These are phyloP conservation scores for Aix galericulata DNA, from an alignment of 2,113 vertebrate genomes.

Conservation along the genomic window DNA sequence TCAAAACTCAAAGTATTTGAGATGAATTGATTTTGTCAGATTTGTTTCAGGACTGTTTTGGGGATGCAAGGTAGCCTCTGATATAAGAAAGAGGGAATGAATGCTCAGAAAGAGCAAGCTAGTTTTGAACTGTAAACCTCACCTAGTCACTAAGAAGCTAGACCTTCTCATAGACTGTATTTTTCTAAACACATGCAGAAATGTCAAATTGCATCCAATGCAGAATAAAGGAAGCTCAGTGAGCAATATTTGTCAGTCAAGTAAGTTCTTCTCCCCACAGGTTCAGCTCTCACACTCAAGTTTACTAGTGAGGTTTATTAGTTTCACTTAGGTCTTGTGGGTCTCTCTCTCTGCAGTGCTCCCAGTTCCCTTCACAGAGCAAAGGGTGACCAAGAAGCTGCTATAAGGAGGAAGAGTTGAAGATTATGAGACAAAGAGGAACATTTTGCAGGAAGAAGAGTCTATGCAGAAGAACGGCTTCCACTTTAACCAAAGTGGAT, in stretches of 20 bases:
- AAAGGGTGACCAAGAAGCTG: constrained; percentile 7
- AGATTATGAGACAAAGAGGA: constrained; percentile 49
- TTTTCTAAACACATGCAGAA: not conserved
- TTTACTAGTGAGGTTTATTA: not conserved
- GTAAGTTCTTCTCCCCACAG: not conserved
- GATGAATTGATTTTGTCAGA: not conserved
- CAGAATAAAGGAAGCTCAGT: not conserved
- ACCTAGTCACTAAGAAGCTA: not conserved
- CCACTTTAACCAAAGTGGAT: constrained; percentile 54
- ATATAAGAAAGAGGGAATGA: not conserved
- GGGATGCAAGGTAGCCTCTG: not conserved
- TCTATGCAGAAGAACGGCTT: constrained; percentile 41
- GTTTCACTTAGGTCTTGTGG: not conserved
- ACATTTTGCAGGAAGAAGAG: constrained; percentile 32
- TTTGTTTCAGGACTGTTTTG: not conserved
- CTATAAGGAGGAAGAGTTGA: constrained; percentile 27
- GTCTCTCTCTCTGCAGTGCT: not conserved
- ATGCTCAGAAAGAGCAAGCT: not conserved
- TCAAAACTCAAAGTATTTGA: not conserved
- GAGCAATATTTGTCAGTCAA: not conserved
- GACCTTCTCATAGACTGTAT: not conserved
- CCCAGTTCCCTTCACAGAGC: constrained; percentile 36
- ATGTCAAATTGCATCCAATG: not conserved
- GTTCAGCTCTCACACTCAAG: not conserved
- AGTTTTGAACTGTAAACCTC: not conserved